Evolutionary conservation across 2,113 vertebrate species (phyloP).

Genomic region (Ophthalmolycus amberensis): DNA sequence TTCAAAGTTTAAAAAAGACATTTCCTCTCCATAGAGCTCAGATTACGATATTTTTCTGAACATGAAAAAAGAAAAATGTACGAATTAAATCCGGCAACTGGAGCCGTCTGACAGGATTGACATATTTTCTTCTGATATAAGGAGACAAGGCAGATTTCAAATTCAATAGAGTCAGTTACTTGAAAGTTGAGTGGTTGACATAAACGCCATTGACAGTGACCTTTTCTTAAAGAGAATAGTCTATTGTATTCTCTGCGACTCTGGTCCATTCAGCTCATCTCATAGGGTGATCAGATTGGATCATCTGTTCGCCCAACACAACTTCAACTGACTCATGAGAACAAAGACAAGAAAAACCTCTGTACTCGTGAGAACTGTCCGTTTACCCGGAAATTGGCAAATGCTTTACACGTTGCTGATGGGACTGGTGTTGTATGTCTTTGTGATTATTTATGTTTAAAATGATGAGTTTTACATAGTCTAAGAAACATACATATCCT

Average conservation of each 20-base stretch:
- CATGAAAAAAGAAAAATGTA: neutral
- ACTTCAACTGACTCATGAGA: slow-evolving; percentile 7
- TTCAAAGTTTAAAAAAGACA: neutral
- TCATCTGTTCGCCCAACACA: slow-evolving; percentile 28
- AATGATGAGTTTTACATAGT: neutral
- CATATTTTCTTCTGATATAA: slow-evolving; percentile 39
- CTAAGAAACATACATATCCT: neutral
- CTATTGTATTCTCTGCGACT: slow-evolving; percentile 54
- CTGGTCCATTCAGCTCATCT: slow-evolving; percentile 3
- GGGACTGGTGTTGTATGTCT: neutral
- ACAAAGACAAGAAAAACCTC: neutral
- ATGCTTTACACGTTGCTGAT: neutral
- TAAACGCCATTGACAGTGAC: slow-evolving; percentile 27
- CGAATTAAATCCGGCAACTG: slow-evolving; percentile 11
- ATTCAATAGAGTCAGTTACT: slow-evolving; percentile 40
- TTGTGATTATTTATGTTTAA: neutral
- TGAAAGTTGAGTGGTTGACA: slow-evolving; percentile 48
- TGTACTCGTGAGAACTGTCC: slow-evolving; percentile 8
- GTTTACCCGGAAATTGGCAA: slow-evolving; percentile 2
- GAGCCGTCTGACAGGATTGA: slow-evolving; percentile 33
- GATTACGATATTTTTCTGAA: slow-evolving; percentile 13
- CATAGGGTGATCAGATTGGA: slow-evolving; percentile 18
- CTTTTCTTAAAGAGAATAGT: slow-evolving; percentile 56
- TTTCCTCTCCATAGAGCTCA: neutral
- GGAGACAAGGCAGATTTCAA: slow-evolving; percentile 31